Percentiles rank a stretch among this genome's conserved stretches.
phyloP scores from a whole-genome alignment of 2,888 invertebrate species.

The Saturnia pavonia region DNA sequence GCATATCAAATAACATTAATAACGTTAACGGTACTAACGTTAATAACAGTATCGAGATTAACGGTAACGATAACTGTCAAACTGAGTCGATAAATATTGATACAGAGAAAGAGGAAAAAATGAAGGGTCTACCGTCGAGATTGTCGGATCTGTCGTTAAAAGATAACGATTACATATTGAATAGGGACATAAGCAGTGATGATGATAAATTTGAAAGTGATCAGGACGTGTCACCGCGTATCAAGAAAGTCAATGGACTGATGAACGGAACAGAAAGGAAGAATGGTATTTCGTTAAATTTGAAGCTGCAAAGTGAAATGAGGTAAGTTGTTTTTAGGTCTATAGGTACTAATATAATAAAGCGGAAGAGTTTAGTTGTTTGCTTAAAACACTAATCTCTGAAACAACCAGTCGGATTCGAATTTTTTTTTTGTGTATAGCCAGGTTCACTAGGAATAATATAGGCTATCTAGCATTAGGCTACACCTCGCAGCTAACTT shows the following conservation, averaged over 20 bases:
- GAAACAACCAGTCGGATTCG: too few relatives aligned
- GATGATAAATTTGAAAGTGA: conserved; percentile 70
- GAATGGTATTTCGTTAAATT: conserved; percentile 69
- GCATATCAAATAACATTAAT: conserved; percentile 50
- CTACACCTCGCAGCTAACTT: too few relatives aligned
- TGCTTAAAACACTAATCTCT: too few relatives aligned
- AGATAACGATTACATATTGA: conserved; percentile 56
- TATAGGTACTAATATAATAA: too few relatives aligned
- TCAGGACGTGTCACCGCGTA: conserved; percentile 56
- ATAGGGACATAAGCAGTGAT: conserved; percentile 62
- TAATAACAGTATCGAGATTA: conserved; percentile 41
- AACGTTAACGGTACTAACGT: conserved; percentile 52
- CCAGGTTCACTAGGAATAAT: too few relatives aligned
- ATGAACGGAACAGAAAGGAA: conserved; percentile 55
- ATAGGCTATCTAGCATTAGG: too few relatives aligned
- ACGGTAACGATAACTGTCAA: conserved; percentile 36
- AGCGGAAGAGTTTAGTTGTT: too few relatives aligned
- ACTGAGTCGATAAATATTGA: conserved; percentile 41
- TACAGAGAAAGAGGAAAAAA: conserved; percentile 47
- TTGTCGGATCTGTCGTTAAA: conserved; percentile 68
- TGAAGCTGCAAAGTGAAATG: conserved; percentile 74
- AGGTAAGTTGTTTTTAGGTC: conserved; percentile 50
- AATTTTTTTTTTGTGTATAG: too few relatives aligned
- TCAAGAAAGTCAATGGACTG: conserved; percentile 43
- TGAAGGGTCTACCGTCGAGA: conserved; percentile 53